Evolutionary conservation across 1,140 invertebrate genomes (phyloP), one percentile per base, ranked within the genome.

Genomic region (Lepidurus packardi): DNA sequence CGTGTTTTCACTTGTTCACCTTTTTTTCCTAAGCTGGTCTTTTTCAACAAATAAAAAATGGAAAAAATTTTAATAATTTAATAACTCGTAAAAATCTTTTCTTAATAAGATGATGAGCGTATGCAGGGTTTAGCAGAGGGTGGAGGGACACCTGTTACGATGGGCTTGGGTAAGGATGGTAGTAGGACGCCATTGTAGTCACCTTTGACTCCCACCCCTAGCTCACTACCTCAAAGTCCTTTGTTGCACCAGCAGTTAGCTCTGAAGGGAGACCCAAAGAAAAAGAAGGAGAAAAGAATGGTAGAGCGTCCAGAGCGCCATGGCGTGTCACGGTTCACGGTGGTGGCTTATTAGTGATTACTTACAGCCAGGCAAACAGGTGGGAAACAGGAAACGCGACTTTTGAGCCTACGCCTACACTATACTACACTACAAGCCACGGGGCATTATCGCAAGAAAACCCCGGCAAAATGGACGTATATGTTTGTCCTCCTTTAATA

Each of bases 301-400:
- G 21, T n/a, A 21, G 53, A 65, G 53, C 53, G 53, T 65, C 34
- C 34, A 34, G 34, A 34, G 34, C 53, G 53, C 53, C 21, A 65
- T 21, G 53, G 53, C 53, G 53, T 65, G 53, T 65, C 53, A 65
- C 53, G 53, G 53, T 65, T 65, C 53, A 65, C 53, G 53, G 53
- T 65, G 53, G 53, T 65, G 53, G 53, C 21, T 65, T 65, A 65
- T 65, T 65, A 9, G 53, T 65, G 53, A 65, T 65, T 65, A 65
- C 53, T 65, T 65, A 21, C 53, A 21, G 53, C 53, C n/a, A 65
- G 53, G 53, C 8, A 65, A 65, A 65, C 53, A 65, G 53, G 53
- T 65, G 53, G 53, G 53, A 65, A 65, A 65, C 53, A 65, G 53
- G 53, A 65, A 65, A 65, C 53, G 21, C 16, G n/a, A 65, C 21